A percentile compares a stretch with the other conserved stretches of the same genome.
These are phyloP conservation scores for Anguilla japonica DNA, from an alignment of 2,113 vertebrate species.

Conservation along the genomic window DNA sequence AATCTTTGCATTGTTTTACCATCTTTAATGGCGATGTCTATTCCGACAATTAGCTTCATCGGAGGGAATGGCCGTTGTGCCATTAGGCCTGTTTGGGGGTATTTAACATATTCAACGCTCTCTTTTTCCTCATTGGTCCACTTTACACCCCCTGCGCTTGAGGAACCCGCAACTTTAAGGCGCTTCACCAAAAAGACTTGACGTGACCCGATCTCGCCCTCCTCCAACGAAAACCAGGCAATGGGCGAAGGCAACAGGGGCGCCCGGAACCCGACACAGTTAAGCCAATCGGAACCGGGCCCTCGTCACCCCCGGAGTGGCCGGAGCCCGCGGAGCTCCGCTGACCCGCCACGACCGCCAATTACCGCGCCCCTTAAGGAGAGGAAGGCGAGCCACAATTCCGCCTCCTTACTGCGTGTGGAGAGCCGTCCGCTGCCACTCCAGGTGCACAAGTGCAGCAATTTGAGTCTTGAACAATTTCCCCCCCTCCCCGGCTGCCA, in stretches of 20 bases:
- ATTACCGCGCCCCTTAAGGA: slow-evolving; percentile 30
- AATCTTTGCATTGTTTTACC: no score
- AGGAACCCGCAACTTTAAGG: not conserved
- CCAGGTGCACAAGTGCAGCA: not conserved
- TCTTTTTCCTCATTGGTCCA: no score
- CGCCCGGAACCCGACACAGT: not conserved
- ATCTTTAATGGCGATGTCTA: no score
- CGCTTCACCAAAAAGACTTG: not conserved
- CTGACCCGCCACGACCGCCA: slow-evolving; percentile 33
- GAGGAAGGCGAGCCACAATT: not conserved
- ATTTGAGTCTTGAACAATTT: not conserved
- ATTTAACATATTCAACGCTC: no score
- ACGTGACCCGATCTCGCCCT: not conserved
- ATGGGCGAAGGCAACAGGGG: not conserved
- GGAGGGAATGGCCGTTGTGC: no score
- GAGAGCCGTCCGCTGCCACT: not conserved
- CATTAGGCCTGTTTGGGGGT: no score
- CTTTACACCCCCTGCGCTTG: not conserved
- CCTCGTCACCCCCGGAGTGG: no score
- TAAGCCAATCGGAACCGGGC: not conserved
- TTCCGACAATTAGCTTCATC: no score
- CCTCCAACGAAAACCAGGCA: no score
- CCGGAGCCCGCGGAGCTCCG: not conserved
- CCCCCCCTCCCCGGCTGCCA: not conserved
- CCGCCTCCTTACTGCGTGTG: not conserved